A percentile compares a stretch with the other conserved stretches of the same genome.
phyloP scores from a whole-genome alignment of 1,140 invertebrate species.

The Hestina assimilis region DNA sequence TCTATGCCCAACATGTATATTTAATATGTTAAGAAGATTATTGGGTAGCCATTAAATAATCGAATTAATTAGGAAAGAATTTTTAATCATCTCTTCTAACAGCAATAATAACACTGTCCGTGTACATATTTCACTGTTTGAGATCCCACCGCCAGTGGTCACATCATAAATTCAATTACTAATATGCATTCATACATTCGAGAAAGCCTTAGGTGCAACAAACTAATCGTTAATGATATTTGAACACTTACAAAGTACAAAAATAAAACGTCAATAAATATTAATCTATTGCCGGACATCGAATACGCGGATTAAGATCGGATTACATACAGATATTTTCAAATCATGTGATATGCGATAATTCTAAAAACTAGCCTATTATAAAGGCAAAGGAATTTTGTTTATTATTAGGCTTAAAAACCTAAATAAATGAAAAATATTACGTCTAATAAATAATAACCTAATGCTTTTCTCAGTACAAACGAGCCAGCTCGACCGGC shows the following conservation, averaged over 20 bases:
- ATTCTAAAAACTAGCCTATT: not conserved
- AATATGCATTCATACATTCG: slow-evolving; percentile 35
- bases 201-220: slow-evolving; percentile 49
- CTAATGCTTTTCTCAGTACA: no score
- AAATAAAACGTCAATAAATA: slow-evolving; percentile 66
- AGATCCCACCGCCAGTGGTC: slow-evolving; percentile 37
- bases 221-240: slow-evolving; percentile 68
- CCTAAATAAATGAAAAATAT: no score
- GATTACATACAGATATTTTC: slow-evolving; percentile 43
- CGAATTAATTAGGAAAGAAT: slow-evolving; percentile 14
- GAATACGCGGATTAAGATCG: slow-evolving; percentile 38
- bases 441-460: no score
- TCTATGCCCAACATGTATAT: no score
- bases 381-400: no score
- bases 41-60: no score
- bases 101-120: not conserved
- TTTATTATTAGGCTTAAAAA: no score
- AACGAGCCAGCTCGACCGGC: no score
- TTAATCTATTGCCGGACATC: slow-evolving; percentile 60
- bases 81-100: slow-evolving; percentile 14
- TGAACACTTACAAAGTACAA: slow-evolving; percentile 65
- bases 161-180: slow-evolving; percentile 66
- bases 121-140: slow-evolving; percentile 33
- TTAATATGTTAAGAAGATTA: no score
- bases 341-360: slow-evolving; percentile 5